Evolutionary conservation across 2,888 invertebrate species (phyloP).

Genomic region (Rhagonycha fulva): DNA sequence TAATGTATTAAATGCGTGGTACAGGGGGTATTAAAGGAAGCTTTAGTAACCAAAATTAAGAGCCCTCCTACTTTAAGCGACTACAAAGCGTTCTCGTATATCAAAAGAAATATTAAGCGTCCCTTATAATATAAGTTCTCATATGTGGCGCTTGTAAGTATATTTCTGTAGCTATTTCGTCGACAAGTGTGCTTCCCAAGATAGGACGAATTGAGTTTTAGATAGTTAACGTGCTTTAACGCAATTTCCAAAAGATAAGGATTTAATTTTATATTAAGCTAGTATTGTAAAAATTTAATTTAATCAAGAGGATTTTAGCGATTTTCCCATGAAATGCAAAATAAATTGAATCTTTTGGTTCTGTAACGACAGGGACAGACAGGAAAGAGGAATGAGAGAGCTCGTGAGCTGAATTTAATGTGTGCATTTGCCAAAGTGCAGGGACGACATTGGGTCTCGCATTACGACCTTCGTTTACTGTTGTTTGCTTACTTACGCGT

Average conservation of each 20-base stretch:
- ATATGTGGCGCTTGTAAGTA: slow-evolving; percentile 32
- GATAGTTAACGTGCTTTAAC: slow-evolving; percentile 2
- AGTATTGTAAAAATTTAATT: slow-evolving; percentile 26
- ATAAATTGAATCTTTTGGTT: slow-evolving; percentile 33
- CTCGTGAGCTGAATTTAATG: slow-evolving; percentile 50
- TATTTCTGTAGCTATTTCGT: slow-evolving; percentile 33
- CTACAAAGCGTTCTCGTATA: slow-evolving; percentile 24
- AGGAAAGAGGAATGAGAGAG: slow-evolving; percentile 26
- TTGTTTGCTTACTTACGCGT: slow-evolving; percentile 40
- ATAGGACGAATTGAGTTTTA: slow-evolving; percentile 30
- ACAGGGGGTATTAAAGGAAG: slow-evolving; percentile 22
- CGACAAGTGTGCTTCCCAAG: slow-evolving; percentile 31
- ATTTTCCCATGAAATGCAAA: slow-evolving; percentile 33
- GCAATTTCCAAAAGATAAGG: slow-evolving; percentile 2
- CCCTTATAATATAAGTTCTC: slow-evolving; percentile 34
- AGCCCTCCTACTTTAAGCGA: slow-evolving; percentile 19
- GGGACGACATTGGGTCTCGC: slow-evolving; percentile 38
- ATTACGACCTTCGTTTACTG: slow-evolving; percentile 38
- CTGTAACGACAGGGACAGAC: slow-evolving; percentile 24
- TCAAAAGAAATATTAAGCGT: slow-evolving; percentile 23
- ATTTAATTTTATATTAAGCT: slow-evolving; percentile 8
- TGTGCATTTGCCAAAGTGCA: slow-evolving; percentile 46
- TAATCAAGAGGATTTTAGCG: slow-evolving; percentile 27
- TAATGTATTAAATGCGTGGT: slow-evolving; percentile 30
- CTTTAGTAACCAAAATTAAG: slow-evolving; percentile 33